Conservation (phyloP, 2,888 invertebrate genomes). For the Lochmaea capreae region DNA sequence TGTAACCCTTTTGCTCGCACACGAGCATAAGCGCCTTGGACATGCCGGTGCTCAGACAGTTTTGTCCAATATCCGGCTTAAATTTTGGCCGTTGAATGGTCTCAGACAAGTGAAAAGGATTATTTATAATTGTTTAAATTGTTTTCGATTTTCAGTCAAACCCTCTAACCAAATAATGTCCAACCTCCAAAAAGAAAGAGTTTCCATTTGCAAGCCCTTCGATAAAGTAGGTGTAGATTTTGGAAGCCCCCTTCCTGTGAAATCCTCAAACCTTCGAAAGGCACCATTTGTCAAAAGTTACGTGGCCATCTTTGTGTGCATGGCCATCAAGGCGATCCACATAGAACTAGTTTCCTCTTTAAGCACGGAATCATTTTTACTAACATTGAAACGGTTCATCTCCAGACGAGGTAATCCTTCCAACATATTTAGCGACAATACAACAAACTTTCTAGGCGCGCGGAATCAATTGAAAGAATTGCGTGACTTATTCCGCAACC, state of each 20-base stretch:
- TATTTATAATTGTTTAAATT: background rate
- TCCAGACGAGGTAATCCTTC: background rate
- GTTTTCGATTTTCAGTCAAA: background rate
- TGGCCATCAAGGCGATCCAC: background rate
- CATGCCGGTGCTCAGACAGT: no score
- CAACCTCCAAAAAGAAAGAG: background rate
- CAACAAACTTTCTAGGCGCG: no score
- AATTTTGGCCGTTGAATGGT: no score
- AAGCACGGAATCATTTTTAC: background rate
- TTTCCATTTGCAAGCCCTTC: background rate
- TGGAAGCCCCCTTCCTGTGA: background rate
- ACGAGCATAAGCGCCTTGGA: no score
- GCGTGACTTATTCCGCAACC: no score
- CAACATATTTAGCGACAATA: no score
- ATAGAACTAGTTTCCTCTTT: background rate
- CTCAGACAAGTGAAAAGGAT: background rate
- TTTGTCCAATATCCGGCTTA: no score
- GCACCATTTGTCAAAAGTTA: background rate
- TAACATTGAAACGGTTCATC: background rate
- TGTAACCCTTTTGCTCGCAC: no score
- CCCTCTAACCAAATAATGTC: conserved; percentile 4
- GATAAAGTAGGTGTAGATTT: no score
- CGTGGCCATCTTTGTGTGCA: background rate
- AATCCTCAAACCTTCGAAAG: background rate
- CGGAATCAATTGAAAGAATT: no score